Evolutionary conservation across 2,113 vertebrate genomes (phyloP).

Genomic region (Pithys albifrons): DNA sequence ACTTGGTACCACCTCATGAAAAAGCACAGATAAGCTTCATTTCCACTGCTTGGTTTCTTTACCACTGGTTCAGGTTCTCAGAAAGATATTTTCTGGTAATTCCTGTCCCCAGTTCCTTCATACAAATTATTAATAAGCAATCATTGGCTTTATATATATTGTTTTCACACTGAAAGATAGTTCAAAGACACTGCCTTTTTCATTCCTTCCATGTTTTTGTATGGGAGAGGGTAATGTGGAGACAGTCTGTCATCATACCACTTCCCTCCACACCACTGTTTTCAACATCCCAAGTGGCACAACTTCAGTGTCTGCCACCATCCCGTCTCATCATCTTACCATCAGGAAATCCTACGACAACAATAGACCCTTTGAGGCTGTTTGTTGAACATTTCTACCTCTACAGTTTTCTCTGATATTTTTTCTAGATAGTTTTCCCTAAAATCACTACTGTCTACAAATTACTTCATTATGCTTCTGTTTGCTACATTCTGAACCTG

Average conservation of each 20-base stretch:
- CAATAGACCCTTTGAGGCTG: neutral
- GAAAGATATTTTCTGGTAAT: neutral
- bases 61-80: neutral
- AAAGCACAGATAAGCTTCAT: neutral
- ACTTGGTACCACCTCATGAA: neutral
- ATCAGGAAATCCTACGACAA: neutral
- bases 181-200: neutral
- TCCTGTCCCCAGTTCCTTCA: accelerated
- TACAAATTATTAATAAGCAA: neutral
- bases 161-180: neutral
- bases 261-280: neutral
- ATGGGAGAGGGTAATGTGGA: neutral
- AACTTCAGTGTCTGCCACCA: neutral
- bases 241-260: neutral
- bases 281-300: neutral
- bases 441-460: neutral
- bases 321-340: neutral
- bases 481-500: neutral
- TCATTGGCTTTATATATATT: neutral
- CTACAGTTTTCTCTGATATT: neutral
- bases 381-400: neutral
- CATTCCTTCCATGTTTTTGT: neutral
- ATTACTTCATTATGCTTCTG: neutral
- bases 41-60: neutral
- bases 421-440: neutral